Evolutionary conservation across 2,113 vertebrate genomes (phyloP), one percentile per base, ranked within the genome.

Genomic region (Aldabrachelys gigantea): DNA sequence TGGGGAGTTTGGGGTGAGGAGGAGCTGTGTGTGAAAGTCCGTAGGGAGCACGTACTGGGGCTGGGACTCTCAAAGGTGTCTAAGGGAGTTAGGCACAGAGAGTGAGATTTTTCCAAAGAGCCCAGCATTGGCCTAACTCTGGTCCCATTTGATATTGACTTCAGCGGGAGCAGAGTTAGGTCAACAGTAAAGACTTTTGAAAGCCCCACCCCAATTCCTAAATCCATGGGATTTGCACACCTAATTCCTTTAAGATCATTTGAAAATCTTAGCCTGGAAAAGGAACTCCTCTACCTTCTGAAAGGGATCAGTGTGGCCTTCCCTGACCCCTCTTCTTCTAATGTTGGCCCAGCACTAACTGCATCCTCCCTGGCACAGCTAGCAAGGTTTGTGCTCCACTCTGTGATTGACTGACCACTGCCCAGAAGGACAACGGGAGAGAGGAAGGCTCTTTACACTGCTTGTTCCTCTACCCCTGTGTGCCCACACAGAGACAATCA

Each of bases 1-100:
- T 7, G 3, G 27, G 22, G 65, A 72, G 1, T 0, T n/a, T 6
- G 57, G 54, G 6, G 4, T 5, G 31, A 24, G 0, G 3, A 54
- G 76, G 27, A 81, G 79, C 79, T 79, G 5, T 1, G 10, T 65
- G 49, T 0, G 82, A 50, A 75, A 21, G 69, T 13, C 25, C 41
- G 21, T 3, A 27, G 88, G 49, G 49, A 27, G 49, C 25, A 3
- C 1, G 0, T 12, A 56, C 41, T 27, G 11, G 35, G 35, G 41
- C 16, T 0, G 0, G 50, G 80, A 78, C 10, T 27, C 3, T 4
- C 35, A 35, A 21, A 35, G 54, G 35, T 17, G 2, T 31, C 13
- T 31, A 29, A 62, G 59, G 29, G 29, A 62, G 8, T 17, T 5
- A 9, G 17, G 17, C 16, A 69, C 4, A 6, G 4, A 69, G 14